A percentile compares a stretch with the other conserved stretches of the same genome.
phyloP scores from a whole-genome alignment of 2,797 vertebrate genomes.

The Lophura swinhoii region DNA sequence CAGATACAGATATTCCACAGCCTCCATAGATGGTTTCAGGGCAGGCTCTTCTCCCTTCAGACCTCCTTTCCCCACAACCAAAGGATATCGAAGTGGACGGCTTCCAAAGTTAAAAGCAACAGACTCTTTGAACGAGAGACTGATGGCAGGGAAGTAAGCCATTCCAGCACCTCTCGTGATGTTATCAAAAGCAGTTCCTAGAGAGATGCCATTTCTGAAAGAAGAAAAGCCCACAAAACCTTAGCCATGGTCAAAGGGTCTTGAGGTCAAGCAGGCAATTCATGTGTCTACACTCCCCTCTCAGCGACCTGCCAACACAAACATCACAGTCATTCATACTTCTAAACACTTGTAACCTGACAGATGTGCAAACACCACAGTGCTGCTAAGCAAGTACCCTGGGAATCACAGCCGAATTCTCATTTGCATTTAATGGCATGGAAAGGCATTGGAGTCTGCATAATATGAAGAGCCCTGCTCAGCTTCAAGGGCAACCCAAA shows the following conservation, averaged over 20 bases:
- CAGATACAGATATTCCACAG: background rate
- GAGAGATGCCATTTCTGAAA: constrained; percentile 91
- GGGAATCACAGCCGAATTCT: too few relatives aligned
- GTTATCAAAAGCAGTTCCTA: constrained; percentile 92
- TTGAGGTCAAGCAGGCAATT: background rate
- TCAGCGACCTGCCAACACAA: background rate
- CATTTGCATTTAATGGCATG: too few relatives aligned
- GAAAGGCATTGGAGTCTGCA: too few relatives aligned
- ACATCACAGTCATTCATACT: background rate
- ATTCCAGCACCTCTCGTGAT: constrained; percentile 91
- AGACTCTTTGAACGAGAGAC: constrained; percentile 97
- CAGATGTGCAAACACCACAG: too few relatives aligned
- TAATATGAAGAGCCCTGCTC: too few relatives aligned
- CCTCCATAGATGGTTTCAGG: background rate
- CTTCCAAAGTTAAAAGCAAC: constrained; percentile 99
- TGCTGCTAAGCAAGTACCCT: too few relatives aligned
- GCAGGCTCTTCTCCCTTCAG: too few relatives aligned
- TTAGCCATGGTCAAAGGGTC: background rate
- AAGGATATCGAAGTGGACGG: constrained; percentile 97
- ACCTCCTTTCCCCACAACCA: background rate
- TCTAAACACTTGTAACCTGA: too few relatives aligned
- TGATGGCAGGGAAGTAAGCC: constrained; percentile 98
- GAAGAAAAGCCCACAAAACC: background rate
- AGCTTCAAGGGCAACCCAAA: too few relatives aligned
- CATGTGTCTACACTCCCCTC: background rate